Percentiles rank a stretch among this genome's conserved stretches.
Evolutionary conservation across 2,888 invertebrate species (phyloP).

Genomic region (Cyclophora albipunctata): DNA sequence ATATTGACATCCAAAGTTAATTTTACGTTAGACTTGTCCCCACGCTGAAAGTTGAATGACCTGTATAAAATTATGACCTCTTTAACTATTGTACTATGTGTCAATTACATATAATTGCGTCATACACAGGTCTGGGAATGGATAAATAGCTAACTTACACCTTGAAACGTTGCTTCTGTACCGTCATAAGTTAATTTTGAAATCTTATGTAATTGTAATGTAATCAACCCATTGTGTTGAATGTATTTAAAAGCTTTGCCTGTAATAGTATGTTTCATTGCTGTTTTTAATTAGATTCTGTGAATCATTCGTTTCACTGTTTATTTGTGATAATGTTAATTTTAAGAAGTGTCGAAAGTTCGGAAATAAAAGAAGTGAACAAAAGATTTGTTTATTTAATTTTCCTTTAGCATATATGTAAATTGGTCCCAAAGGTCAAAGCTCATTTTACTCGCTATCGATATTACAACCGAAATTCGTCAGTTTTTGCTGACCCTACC

Average conservation of each 20-base stretch:
- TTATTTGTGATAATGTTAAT: conserved; percentile 67
- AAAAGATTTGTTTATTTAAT: conserved; percentile 19
- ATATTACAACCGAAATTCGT: too few species aligned
- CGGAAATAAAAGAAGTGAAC: conserved; percentile 40
- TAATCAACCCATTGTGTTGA: too few species aligned
- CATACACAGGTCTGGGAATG: conserved; percentile 31
- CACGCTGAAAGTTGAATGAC: neutral
- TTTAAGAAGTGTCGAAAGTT: conserved; percentile 53
- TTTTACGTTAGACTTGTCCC: neutral
- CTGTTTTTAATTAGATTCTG: conserved; percentile 60
- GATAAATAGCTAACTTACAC: too few species aligned
- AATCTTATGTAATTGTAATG: conserved; percentile 1
- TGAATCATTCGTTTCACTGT: conserved; percentile 70
- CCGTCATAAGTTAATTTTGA: conserved; percentile 7
- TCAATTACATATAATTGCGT: conserved; percentile 3
- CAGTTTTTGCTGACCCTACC: too few species aligned
- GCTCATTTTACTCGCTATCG: too few species aligned
- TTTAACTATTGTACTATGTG: neutral
- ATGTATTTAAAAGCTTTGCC: too few species aligned
- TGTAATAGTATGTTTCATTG: conserved; percentile 32
- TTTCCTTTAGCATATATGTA: neutral
- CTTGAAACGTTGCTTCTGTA: too few species aligned
- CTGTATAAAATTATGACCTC: too few species aligned
- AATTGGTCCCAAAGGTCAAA: neutral
- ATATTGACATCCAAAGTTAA: too few species aligned